Percentiles rank a stretch among this genome's conserved stretches.
phyloP scores from a whole-genome alignment of 2,888 invertebrate species.

The Euzetes globulus region DNA sequence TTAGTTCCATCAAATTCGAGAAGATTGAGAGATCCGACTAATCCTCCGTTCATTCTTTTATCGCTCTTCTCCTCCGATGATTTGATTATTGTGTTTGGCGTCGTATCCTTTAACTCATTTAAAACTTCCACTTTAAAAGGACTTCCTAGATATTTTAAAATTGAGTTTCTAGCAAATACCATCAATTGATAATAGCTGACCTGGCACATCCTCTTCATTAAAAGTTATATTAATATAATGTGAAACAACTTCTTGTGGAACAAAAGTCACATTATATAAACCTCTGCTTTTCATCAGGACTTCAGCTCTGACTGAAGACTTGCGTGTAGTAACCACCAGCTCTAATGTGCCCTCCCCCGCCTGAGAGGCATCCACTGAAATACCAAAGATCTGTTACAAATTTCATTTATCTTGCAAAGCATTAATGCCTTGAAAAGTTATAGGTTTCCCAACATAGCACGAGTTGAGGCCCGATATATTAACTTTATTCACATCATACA shows the following conservation, averaged over 20 bases:
- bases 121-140: slow-evolving; percentile 67
- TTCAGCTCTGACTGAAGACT: slow-evolving; percentile 80
- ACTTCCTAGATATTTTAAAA: slow-evolving; percentile 56
- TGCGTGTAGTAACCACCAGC: slow-evolving; percentile 78
- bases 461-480: slow-evolving; percentile 49
- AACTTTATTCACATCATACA: slow-evolving; percentile 70
- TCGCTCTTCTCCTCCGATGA: slow-evolving; percentile 43
- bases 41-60: slow-evolving; percentile 49
- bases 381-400: no score
- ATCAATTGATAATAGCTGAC: slow-evolving; percentile 43
- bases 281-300: slow-evolving; percentile 82
- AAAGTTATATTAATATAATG: slow-evolving; percentile 90
- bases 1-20: slow-evolving; percentile 51
- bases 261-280: slow-evolving; percentile 55
- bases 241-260: slow-evolving; percentile 77
- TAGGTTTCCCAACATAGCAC: slow-evolving; percentile 46
- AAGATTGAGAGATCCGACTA: slow-evolving; percentile 49
- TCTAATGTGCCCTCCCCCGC: slow-evolving; percentile 90
- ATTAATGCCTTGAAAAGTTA: slow-evolving; percentile 47
- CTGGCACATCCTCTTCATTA: slow-evolving; percentile 79
- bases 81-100: background rate
- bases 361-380: slow-evolving; percentile 75
- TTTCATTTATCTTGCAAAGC: no score
- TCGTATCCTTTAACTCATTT: slow-evolving; percentile 21
- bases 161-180: slow-evolving; percentile 1